These are phyloP conservation scores for Cossypha niveicapilla DNA, from an alignment of 2,797 vertebrate genomes.

Conservation along the genomic window DNA sequence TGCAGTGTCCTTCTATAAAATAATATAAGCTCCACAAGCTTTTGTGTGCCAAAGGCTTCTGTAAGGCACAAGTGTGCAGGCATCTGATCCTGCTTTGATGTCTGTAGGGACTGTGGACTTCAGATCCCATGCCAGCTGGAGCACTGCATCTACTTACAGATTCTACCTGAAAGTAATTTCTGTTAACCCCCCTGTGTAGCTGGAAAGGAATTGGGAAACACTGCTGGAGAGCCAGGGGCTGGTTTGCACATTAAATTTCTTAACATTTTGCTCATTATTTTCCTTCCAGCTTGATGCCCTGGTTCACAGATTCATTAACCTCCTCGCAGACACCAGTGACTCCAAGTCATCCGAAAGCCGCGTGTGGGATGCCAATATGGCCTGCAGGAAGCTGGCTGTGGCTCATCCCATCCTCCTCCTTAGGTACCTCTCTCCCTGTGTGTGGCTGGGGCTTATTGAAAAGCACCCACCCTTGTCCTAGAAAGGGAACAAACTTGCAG, in stretches of 20 bases:
- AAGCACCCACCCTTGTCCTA: not conserved
- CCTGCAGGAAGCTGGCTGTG: conserved; percentile 93
- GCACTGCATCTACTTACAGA: not conserved
- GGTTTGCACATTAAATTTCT: not conserved
- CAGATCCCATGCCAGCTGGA: conserved; percentile 44
- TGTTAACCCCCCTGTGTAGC: not conserved
- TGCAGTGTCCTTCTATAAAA: not conserved
- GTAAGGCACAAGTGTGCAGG: not conserved
- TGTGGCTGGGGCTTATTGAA: not conserved
- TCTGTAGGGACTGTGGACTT: conserved; percentile 15
- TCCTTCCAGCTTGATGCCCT: conserved; percentile 85
- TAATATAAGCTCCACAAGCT: not conserved
- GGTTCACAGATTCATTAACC: conserved; percentile 90
- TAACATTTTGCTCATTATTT: not conserved
- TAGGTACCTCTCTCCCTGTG: conserved; percentile 72
- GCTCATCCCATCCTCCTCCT: conserved; percentile 94
- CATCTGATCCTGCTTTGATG: conserved; percentile 12
- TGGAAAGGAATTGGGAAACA: not conserved
- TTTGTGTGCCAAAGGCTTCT: not conserved
- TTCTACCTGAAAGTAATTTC: conserved; percentile 28
- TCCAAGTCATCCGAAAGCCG: conserved; percentile 86
- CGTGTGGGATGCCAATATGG: conserved; percentile 92
- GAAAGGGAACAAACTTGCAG: not conserved
- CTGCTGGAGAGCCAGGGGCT: not conserved
- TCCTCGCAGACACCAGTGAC: conserved; percentile 90